These are phyloP conservation scores for Callocephalon fimbriatum DNA, from an alignment of 2,113 vertebrate species.

Conservation along the genomic window DNA sequence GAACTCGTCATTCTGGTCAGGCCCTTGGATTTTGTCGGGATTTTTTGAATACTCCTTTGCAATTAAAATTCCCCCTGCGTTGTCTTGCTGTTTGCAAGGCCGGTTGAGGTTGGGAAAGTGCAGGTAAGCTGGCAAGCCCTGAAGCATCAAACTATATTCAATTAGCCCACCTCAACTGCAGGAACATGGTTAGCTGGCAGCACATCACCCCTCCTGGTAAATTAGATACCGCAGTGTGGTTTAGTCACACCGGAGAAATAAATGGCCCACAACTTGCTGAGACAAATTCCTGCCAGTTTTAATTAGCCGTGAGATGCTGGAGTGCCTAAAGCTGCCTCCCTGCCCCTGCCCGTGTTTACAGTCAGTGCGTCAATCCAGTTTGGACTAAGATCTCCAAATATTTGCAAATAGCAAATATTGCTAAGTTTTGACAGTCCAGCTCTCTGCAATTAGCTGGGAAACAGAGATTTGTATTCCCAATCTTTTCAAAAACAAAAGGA, in stretches of 20 bases:
- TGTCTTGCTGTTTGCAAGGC: not conserved
- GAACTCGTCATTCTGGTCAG: not conserved
- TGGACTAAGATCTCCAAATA: constrained; percentile 28
- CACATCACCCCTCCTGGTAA: constrained; percentile 5
- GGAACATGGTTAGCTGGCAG: constrained; percentile 26
- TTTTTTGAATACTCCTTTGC: not conserved
- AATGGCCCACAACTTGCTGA: constrained; percentile 45
- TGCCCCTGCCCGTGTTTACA: not conserved
- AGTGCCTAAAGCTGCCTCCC: not conserved
- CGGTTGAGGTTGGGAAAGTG: not conserved
- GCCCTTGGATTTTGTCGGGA: not conserved
- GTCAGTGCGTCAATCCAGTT: not conserved
- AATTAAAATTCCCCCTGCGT: not conserved
- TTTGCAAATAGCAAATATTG: constrained; percentile 27
- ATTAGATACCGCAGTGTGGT: not conserved
- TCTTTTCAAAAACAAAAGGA: not conserved
- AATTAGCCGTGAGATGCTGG: constrained; percentile 5
- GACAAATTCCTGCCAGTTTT: constrained; percentile 43
- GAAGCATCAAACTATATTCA: not conserved
- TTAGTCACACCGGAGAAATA: constrained; percentile 1
- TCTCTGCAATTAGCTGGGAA: constrained; percentile 8
- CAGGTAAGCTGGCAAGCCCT: not conserved
- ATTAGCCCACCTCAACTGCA: not conserved
- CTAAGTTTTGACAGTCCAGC: not conserved
- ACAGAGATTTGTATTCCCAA: not conserved